Conservation (phyloP, 1,140 invertebrate genomes). For the Anastrepha obliqua region DNA sequence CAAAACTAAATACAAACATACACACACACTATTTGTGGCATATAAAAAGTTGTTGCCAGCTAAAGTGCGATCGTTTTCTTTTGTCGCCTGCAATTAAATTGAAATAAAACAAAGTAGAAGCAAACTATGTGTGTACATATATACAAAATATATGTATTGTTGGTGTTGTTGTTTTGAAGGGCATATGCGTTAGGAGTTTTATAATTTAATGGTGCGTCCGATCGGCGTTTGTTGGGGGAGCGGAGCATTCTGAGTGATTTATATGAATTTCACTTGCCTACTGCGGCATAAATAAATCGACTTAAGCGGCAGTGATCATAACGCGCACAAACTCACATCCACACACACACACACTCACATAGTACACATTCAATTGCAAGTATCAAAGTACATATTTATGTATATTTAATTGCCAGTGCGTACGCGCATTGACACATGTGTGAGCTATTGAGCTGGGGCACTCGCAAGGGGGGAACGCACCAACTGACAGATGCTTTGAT, state of each 20-base stretch:
- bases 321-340: neutral
- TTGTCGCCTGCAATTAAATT: slow-evolving; percentile 55
- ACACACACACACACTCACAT: neutral
- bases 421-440: slow-evolving; percentile 52
- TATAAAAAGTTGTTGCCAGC: neutral
- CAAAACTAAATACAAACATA: neutral
- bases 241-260: slow-evolving; percentile 23
- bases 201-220: slow-evolving; percentile 9
- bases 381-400: slow-evolving; percentile 43
- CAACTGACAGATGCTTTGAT: slow-evolving; percentile 56
- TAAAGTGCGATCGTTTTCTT: slow-evolving; percentile 53
- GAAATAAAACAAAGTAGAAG: slow-evolving; percentile 34
- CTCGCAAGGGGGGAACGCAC: neutral
- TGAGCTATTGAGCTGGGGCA: neutral
- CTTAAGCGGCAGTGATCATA: slow-evolving; percentile 43
- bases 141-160: no score
- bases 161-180: slow-evolving; percentile 28
- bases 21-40: neutral
- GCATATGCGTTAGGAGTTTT: slow-evolving; percentile 2
- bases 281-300: slow-evolving; percentile 44
- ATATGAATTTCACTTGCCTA: slow-evolving; percentile 29
- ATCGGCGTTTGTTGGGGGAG: neutral
- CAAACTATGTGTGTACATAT: neutral
- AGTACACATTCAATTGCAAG: neutral
- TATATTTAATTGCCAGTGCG: slow-evolving; percentile 44